These are phyloP conservation scores for Papilio demoleus DNA, from an alignment of 2,888 invertebrate species.

Conservation along the genomic window DNA sequence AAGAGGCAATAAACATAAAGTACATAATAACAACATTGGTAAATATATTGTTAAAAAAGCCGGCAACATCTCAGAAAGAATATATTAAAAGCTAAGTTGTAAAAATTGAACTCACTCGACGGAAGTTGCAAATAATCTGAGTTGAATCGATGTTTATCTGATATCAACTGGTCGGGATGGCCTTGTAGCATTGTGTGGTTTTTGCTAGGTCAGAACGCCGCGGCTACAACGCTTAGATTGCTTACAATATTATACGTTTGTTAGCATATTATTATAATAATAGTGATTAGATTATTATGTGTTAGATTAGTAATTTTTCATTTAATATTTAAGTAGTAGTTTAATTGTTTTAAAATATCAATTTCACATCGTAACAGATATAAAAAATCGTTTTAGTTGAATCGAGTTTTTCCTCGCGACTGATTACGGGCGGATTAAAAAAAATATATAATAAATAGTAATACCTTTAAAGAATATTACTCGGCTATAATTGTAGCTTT, in stretches of 20 bases:
- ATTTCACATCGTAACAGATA: no score
- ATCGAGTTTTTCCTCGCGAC: no score
- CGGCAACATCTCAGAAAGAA: background rate
- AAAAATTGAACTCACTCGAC: background rate
- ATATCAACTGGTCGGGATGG: constrained; percentile 10
- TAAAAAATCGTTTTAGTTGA: no score
- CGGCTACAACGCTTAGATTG: background rate
- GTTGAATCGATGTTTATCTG: constrained; percentile 22
- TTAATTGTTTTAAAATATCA: no score
- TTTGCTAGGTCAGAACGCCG: constrained; percentile 27
- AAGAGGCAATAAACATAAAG: no score
- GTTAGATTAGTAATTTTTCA: background rate
- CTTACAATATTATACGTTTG: background rate
- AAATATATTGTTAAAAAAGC: background rate
- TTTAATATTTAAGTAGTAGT: background rate
- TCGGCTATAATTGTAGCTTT: no score
- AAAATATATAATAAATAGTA: no score
- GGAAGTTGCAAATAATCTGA: constrained; percentile 17
- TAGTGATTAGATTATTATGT: background rate
- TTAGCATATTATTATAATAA: background rate
- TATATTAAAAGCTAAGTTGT: background rate
- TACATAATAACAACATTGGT: background rate
- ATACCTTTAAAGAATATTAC: no score
- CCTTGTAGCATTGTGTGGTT: constrained; percentile 31
- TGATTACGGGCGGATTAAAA: no score